Base-by-base conservation (phyloP, 2,888 invertebrate genomes). In the Himalopsyche tibetana region DNA sequence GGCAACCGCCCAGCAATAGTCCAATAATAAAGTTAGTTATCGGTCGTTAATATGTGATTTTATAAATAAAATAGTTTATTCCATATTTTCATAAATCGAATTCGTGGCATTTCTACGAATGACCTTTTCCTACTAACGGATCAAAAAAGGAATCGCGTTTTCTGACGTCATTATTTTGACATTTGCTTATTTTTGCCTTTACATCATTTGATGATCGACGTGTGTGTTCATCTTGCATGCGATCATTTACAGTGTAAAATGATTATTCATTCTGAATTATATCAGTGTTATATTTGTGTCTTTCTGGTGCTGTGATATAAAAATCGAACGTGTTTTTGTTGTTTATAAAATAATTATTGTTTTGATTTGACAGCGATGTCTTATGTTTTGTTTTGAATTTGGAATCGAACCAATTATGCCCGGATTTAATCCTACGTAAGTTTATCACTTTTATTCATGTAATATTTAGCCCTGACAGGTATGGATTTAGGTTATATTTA, bases 141-240 rank as follows among this genome's bases (percentile, higher is more conserved):
- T 8, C 28, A 15, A 63, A 63, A 19, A 63, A 11, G 63, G 63
- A 63, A 63, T 28, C 63, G 28, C 15, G 15, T 19, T 11, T 19
- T n/a, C 63, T 63, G 63, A 63, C 63, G 19, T 63, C 63, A 63
- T 63, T 9, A 63, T 63, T 63, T 63, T 19, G 63, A 63, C 63
- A n/a, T 56, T 56, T 56, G 56, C 17, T 56, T 19, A 4, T 63
- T 63, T 63, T 63, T 63, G 19, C 28, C 55, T 5, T n/a, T 56
- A 4, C 56, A 56, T 56, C 19, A 19, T 63, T 63, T 63, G 63
- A 63, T 63, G 19, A 28, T 63, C 28, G 5, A 28, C 28, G 8
- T 19, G 28, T 56, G 56, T 63, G 63, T 63, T 63, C 63, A 63
- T 63, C 63, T 63, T 28, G 63, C 28, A 63, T 63, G 63, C 63